These are phyloP conservation scores for Halictus quadricinctus DNA, from an alignment of 2,888 invertebrate genomes.

Conservation along the genomic window DNA sequence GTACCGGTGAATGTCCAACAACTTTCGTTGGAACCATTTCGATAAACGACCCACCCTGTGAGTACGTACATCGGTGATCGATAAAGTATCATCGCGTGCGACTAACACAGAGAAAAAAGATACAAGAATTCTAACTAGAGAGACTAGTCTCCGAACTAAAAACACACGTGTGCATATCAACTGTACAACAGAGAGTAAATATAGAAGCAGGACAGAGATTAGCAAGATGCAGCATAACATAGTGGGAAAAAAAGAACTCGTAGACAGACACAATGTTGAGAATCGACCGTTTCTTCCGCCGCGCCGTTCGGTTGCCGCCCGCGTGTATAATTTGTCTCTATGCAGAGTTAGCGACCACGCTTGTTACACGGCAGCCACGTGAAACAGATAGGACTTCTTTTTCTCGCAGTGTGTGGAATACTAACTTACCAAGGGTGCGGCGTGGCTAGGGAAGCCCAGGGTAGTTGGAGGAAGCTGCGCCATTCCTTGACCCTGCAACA, in stretches of 20 bases:
- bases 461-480: conserved; percentile 80
- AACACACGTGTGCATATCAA: conserved; percentile 24
- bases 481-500: conserved; percentile 83
- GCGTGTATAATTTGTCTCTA: neutral
- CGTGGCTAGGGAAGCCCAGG: conserved; percentile 78
- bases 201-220: conserved; percentile 35
- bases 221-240: conserved; percentile 7
- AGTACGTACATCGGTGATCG: neutral
- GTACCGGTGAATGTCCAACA: neutral
- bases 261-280: neutral
- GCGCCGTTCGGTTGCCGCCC: neutral
- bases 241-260: neutral
- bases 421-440: conserved; percentile 79
- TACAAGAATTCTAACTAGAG: conserved; percentile 1
- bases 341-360: neutral
- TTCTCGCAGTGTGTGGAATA: neutral
- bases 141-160: conserved; percentile 16
- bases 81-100: neutral
- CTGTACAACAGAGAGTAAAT: conserved; percentile 26
- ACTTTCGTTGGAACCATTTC: neutral
- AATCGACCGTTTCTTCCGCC: neutral
- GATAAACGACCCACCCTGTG: neutral
- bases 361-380: conserved; percentile 23
- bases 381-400: conserved; percentile 22
- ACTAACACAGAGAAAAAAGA: conserved; percentile 23